A percentile compares a stretch with the other conserved stretches of the same genome.
Evolutionary conservation across 2,797 vertebrate genomes (phyloP).

Genomic region (Cheirogaleus major): DNA sequence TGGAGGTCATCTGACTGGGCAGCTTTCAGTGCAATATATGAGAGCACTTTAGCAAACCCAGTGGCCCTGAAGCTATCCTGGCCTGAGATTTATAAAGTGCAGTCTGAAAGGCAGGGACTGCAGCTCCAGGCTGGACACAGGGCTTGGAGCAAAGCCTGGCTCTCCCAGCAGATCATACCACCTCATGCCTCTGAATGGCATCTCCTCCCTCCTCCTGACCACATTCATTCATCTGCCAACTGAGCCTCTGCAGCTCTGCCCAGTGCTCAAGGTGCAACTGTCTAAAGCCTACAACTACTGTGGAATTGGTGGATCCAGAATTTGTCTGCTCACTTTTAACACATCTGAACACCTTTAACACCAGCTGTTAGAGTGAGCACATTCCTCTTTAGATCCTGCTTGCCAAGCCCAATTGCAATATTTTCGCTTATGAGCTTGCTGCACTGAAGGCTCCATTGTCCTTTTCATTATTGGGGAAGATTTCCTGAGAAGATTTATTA

Average conservation of each 20-base stretch:
- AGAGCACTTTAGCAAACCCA: constrained; percentile 24
- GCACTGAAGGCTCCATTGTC: not conserved
- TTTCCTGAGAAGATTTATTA: constrained; percentile 47
- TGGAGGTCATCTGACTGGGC: constrained; percentile 42
- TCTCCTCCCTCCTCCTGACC: not conserved
- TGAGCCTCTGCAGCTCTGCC: not conserved
- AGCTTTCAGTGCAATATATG: not conserved
- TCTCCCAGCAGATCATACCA: not conserved
- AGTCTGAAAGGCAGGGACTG: not conserved
- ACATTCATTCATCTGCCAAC: not conserved
- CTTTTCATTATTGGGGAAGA: constrained; percentile 20
- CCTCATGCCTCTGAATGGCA: not conserved
- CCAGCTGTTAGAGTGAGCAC: not conserved
- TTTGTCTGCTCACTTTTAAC: not conserved
- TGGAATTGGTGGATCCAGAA: not conserved
- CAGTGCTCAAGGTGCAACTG: not conserved
- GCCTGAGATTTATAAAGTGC: constrained; percentile 45
- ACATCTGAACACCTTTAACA: not conserved
- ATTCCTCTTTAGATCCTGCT: not conserved
- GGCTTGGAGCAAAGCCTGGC: not conserved
- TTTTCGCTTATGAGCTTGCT: not conserved
- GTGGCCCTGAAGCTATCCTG: not conserved
- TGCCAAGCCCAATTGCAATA: not conserved
- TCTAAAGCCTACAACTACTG: not conserved
- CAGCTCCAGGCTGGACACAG: not conserved